Evolutionary conservation across 2,113 vertebrate species (phyloP).

Genomic region (Hypanus sabinus): DNA sequence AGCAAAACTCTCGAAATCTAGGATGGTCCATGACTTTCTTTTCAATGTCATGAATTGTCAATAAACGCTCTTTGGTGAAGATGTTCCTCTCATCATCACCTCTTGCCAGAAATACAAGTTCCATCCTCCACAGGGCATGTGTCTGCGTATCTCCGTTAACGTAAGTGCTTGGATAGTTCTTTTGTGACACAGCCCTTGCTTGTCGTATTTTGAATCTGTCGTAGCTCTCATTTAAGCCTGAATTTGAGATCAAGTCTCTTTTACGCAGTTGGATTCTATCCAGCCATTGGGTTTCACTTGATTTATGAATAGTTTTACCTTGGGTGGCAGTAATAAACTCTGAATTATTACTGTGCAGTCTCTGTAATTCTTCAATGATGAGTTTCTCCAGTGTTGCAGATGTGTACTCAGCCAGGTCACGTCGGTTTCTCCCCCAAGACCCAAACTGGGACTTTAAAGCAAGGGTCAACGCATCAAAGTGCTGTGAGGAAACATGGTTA

Average conservation of each 20-base stretch:
- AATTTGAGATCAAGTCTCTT: neutral
- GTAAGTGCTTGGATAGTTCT: conserved; percentile 53
- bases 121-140: conserved; percentile 87
- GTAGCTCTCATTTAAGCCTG: neutral
- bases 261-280: neutral
- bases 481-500: conserved; percentile 87
- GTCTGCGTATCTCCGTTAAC: conserved; percentile 79
- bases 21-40: conserved; percentile 87
- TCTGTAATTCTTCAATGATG: conserved; percentile 67
- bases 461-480: conserved; percentile 80
- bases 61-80: conserved; percentile 84
- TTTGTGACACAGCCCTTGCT: conserved; percentile 45
- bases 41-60: conserved; percentile 83
- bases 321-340: accelerated
- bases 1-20: conserved; percentile 88
- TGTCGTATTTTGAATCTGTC: conserved; percentile 41
- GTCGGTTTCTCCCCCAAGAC: conserved; percentile 81
- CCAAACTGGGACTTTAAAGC: conserved; percentile 89
- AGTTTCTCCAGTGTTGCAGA: conserved; percentile 70
- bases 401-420: conserved; percentile 71
- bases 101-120: conserved; percentile 87
- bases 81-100: conserved; percentile 81
- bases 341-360: conserved; percentile 48
- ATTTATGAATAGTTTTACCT: accelerated
- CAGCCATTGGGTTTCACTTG: accelerated